Evolutionary conservation across 2,113 vertebrate species (phyloP), one percentile per base, ranked within the genome.

Genomic region (Alexandromys fortis): DNA sequence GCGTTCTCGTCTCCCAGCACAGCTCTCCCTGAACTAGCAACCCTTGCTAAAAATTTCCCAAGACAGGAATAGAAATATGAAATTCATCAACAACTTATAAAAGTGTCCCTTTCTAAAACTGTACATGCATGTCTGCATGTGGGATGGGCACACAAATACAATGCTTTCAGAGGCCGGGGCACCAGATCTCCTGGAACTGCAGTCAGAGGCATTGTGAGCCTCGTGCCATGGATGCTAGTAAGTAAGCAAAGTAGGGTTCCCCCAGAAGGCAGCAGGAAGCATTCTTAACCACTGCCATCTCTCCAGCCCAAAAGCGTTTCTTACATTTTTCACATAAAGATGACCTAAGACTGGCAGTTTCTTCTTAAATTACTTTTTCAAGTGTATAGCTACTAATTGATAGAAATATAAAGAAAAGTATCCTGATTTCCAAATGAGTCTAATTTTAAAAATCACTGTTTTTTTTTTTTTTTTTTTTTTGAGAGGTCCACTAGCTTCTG

Each of bases 11-110:
- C 47, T 33, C 45, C 19, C 8, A 91, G 24, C 38, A 90, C 11
- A 65, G 30, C 9, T 83, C 63, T 94, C 42, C 47, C 86, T 89
- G 89, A 90, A 38, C 45, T 94, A 94, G 42, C 35, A 88, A 68
- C 77, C 70, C 96, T 85, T 75, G 49, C 92, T 85, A 89, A 55
- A 82, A 82, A n/a, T 65, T 14, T 73, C 45, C 87, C 38, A n/a
- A 96, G 86, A 91, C 55, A 79, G 52, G 38, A 95, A 86, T 0
- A 92, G 49, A 97, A 95, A 96, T 42, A 45, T 17, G 33, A 58
- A 94, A 67, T 24, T 86, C 92, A n/a, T 93, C 67, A 90, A 89
- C 49, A 96, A 95, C 33, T 85, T 90, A 96, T 0, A 91, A 21
- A 86, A 96, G n/a, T 68, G 63, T 68, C 47, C 47, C 28, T 85